These are phyloP conservation scores for Dryocosmus kuriphilus DNA, from an alignment of 2,888 invertebrate species.

Conservation along the genomic window DNA sequence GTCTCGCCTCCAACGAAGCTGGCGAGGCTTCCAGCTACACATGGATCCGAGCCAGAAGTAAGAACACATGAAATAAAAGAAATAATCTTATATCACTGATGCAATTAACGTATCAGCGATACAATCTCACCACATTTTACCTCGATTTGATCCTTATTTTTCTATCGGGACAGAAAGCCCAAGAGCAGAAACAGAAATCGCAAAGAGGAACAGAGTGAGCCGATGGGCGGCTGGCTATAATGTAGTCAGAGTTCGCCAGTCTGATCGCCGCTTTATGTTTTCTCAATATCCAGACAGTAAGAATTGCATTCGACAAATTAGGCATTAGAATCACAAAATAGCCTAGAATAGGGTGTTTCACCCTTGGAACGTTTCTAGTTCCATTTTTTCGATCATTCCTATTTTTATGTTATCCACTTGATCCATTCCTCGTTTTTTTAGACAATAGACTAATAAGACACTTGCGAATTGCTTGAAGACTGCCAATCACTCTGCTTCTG, in stretches of 20 bases:
- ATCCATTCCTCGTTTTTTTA: conserved; percentile 52
- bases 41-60: conserved; percentile 97
- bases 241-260: conserved; percentile 77
- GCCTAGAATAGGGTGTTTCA: conserved; percentile 51
- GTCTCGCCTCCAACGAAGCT: conserved; percentile 93
- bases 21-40: conserved; percentile 94
- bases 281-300: conserved; percentile 76
- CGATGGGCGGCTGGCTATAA: conserved; percentile 77
- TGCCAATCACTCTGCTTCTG: conserved; percentile 39
- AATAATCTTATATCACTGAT: not conserved
- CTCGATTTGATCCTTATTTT: conserved; percentile 44
- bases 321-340: conserved; percentile 57
- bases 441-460: not conserved
- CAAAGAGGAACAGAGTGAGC: conserved; percentile 71
- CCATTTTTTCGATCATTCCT: conserved; percentile 13
- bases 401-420: conserved; percentile 46
- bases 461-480: conserved; percentile 14
- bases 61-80: conserved; percentile 78
- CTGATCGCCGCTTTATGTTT: conserved; percentile 76
- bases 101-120: not conserved
- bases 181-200: conserved; percentile 65
- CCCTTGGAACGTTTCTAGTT: conserved; percentile 47
- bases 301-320: conserved; percentile 59
- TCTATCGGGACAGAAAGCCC: conserved; percentile 68
- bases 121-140: not conserved